A percentile compares a stretch with the other conserved stretches of the same genome.
Conservation (phyloP, 2,888 invertebrate genomes). For the Pollenia griseotomentosa region DNA sequence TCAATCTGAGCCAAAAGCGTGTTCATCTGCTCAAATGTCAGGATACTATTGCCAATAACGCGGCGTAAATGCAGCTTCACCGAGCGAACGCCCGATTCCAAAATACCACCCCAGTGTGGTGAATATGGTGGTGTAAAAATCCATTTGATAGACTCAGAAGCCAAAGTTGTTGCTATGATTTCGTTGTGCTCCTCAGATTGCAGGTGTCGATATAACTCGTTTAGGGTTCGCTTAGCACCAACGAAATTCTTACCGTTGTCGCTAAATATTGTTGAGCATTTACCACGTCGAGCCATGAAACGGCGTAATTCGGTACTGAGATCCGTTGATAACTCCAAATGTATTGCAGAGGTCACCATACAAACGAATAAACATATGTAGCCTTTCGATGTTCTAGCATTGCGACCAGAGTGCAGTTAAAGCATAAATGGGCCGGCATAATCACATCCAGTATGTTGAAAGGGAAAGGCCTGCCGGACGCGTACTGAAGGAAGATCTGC, state of each 20-base stretch:
- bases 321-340: conserved; percentile 46
- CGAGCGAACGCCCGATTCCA: conserved; percentile 31
- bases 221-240: neutral
- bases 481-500: neutral
- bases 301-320: too few species aligned
- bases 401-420: conserved; percentile 40
- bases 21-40: too few species aligned
- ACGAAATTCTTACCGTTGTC: conserved; percentile 67
- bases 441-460: conserved; percentile 51
- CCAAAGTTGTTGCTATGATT: too few species aligned
- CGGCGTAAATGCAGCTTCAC: conserved; percentile 24
- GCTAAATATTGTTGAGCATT: conserved; percentile 62
- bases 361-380: conserved; percentile 24
- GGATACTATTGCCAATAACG: neutral
- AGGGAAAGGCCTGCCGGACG: neutral
- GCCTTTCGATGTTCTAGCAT: conserved; percentile 34
- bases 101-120: conserved; percentile 56
- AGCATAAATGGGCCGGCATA: conserved; percentile 50
- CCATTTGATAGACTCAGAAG: too few species aligned
- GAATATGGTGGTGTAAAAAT: too few species aligned
- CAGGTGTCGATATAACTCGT: conserved; percentile 47
- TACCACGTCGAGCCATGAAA: conserved; percentile 3
- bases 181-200: conserved; percentile 26
- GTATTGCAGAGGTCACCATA: conserved; percentile 36
- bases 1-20: conserved; percentile 1